Evolutionary conservation across 2,113 vertebrate genomes (phyloP).

Genomic region (Python bivittatus): DNA sequence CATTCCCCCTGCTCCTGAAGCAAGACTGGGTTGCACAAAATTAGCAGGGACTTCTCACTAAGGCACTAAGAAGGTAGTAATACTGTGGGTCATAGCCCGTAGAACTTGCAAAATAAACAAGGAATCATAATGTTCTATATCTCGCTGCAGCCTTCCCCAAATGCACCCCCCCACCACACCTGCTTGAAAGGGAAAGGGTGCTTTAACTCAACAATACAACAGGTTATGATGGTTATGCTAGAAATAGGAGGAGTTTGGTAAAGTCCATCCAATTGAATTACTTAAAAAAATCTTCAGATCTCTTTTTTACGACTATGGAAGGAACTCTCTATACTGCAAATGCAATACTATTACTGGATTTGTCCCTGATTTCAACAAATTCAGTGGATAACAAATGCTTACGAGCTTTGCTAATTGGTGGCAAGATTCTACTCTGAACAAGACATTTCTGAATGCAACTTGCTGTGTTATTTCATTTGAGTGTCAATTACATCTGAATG

Average conservation of each 20-base stretch:
- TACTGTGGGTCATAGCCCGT: no score
- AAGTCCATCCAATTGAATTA: not conserved
- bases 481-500: constrained; percentile 46
- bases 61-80: no score
- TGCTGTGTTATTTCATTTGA: constrained; percentile 14
- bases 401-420: constrained; percentile 54
- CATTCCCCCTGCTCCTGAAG: not conserved
- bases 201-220: not conserved
- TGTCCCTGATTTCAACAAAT: constrained; percentile 18
- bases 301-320: not conserved
- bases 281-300: not conserved
- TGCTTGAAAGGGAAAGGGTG: no score
- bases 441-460: constrained; percentile 38
- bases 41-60: no score
- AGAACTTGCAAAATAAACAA: no score
- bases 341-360: constrained; percentile 6
- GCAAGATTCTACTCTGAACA: constrained; percentile 29
- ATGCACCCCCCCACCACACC: no score
- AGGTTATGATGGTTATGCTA: not conserved
- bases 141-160: no score
- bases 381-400: constrained; percentile 20
- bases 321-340: not conserved
- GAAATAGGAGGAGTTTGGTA: not conserved
- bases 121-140: no score
- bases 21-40: not conserved